Percentiles rank a stretch among this genome's conserved stretches.
phyloP scores from a whole-genome alignment of 1,140 invertebrate species.

The Druon quercuslanigerum region DNA sequence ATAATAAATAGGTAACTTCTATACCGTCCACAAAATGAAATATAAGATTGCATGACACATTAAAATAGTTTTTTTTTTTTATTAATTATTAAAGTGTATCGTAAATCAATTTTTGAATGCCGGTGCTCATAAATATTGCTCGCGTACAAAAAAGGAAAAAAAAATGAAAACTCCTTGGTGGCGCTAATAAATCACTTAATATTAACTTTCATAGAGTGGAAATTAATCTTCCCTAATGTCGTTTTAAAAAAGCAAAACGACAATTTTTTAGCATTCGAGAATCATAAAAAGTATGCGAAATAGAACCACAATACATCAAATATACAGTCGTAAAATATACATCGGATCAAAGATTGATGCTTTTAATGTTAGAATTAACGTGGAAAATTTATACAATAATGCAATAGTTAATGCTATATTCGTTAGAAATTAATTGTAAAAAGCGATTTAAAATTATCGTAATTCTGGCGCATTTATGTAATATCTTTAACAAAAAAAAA shows the following conservation, averaged over 20 bases:
- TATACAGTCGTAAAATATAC: background rate
- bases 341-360: too few relatives aligned
- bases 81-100: slow-evolving; percentile 6
- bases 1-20: background rate
- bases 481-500: background rate
- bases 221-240: too few relatives aligned
- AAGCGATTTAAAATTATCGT: background rate
- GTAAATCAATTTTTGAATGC: slow-evolving; percentile 19
- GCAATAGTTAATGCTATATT: background rate
- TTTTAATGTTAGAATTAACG: background rate
- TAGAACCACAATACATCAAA: background rate
- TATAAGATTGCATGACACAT: background rate
- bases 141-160: background rate
- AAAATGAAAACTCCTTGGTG: background rate
- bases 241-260: background rate
- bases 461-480: background rate
- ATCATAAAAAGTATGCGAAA: background rate
- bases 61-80: background rate
- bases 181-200: background rate
- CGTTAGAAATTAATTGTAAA: background rate
- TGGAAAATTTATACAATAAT: slow-evolving; percentile 12
- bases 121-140: slow-evolving; percentile 8
- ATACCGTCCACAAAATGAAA: background rate
- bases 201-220: too few relatives aligned
- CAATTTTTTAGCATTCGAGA: background rate